Evolutionary conservation across 1,140 invertebrate species (phyloP).

Genomic region (Pogonognathellus flavescens): DNA sequence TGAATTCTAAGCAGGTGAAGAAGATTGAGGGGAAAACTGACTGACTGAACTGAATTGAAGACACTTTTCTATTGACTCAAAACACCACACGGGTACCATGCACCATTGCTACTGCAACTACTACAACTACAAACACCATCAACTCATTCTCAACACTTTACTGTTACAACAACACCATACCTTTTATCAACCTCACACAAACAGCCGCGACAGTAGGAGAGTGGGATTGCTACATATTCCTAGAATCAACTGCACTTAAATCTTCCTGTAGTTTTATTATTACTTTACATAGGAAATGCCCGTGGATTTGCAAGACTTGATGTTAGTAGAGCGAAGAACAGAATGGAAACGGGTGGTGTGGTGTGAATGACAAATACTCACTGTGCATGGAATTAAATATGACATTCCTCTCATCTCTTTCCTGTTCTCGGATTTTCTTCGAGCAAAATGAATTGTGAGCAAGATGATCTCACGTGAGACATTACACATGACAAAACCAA

Average conservation of each 20-base stretch:
- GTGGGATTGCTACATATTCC: no score
- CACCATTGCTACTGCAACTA: no score
- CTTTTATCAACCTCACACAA: no score
- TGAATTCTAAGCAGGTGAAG: slow-evolving; percentile 35
- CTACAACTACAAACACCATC: no score
- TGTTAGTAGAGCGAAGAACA: background rate
- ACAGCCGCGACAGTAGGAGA: no score
- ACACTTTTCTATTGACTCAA: slow-evolving; percentile 12
- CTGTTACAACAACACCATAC: no score
- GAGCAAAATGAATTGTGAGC: slow-evolving; percentile 27
- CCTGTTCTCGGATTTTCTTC: slow-evolving; percentile 43
- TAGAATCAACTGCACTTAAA: no score
- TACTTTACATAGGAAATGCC: no score
- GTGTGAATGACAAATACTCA: slow-evolving; percentile 52
- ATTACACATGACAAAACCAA: slow-evolving; percentile 13
- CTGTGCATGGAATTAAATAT: slow-evolving; percentile 54
- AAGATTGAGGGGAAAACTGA: slow-evolving; percentile 23
- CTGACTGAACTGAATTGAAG: background rate
- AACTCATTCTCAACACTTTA: no score
- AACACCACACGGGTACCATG: background rate
- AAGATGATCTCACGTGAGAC: slow-evolving; percentile 35
- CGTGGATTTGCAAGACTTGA: no score
- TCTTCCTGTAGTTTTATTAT: no score
- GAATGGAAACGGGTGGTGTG: slow-evolving; percentile 6
- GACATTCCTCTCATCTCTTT: slow-evolving; percentile 38